A percentile compares a stretch with the other conserved stretches of the same genome.
Conservation (phyloP, 2,113 vertebrate species). For the Oreotrochilus melanogaster region DNA sequence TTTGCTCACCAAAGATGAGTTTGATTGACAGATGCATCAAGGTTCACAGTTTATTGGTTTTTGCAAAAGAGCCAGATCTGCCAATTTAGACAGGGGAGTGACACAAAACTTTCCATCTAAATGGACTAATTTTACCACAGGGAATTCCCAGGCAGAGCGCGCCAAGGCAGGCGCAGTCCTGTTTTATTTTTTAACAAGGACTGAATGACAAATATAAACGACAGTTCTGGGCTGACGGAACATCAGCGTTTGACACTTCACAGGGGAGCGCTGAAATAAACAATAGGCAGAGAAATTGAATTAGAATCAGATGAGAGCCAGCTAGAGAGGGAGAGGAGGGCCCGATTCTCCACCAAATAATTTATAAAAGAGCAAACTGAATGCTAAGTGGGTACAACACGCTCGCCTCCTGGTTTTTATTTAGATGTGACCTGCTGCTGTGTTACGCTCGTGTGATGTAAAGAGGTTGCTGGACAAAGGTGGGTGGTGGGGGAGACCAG, state of each 20-base stretch:
- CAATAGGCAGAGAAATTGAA: slow-evolving; percentile 89
- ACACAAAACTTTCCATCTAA: slow-evolving; percentile 96
- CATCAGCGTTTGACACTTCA: slow-evolving; percentile 90
- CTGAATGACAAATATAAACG: slow-evolving; percentile 93
- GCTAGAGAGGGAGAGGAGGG: slow-evolving; percentile 51
- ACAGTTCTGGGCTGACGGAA: slow-evolving; percentile 88
- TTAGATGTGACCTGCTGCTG: neutral
- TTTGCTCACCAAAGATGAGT: slow-evolving; percentile 85
- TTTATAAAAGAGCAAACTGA: slow-evolving; percentile 57
- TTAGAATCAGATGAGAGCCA: slow-evolving; percentile 84
- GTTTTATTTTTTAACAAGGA: slow-evolving; percentile 89
- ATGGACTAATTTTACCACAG: slow-evolving; percentile 93
- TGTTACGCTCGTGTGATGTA: neutral
- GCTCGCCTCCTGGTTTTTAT: slow-evolving; percentile 22
- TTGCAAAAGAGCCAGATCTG: slow-evolving; percentile 91
- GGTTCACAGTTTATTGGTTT: slow-evolving; percentile 96
- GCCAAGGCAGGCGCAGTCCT: slow-evolving; percentile 81
- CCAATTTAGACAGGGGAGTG: slow-evolving; percentile 94
- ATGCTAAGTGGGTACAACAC: slow-evolving; percentile 39
- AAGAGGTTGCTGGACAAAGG: neutral
- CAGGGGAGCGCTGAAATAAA: slow-evolving; percentile 89
- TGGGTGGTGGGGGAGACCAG: neutral
- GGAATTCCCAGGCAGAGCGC: slow-evolving; percentile 88
- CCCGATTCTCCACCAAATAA: slow-evolving; percentile 50
- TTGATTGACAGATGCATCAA: slow-evolving; percentile 92